phyloP scores from a whole-genome alignment of 2,113 vertebrate genomes.

The Larimichthys polyactis region DNA sequence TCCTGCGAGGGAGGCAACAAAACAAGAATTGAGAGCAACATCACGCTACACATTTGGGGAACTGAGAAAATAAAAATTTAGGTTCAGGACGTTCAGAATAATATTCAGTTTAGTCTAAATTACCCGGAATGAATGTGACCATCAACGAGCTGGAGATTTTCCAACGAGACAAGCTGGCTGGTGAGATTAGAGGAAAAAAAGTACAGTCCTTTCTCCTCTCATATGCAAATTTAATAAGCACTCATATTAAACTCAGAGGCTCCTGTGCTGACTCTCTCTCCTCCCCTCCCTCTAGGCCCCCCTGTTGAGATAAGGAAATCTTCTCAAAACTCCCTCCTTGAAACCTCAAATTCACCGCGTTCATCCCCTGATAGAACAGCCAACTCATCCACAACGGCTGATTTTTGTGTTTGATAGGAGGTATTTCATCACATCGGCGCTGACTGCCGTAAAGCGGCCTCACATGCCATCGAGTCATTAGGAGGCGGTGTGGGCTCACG shows the following conservation, averaged over 20 bases:
- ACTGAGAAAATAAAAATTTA: constrained; percentile 7
- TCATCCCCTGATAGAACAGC: constrained; percentile 14
- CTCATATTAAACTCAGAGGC: constrained; percentile 44
- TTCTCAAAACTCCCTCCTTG: constrained; percentile 35
- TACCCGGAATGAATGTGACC: constrained; percentile 16
- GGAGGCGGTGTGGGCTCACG: not conserved
- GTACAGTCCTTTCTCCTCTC: constrained; percentile 1
- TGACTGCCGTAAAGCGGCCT: not conserved
- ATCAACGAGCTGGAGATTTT: constrained; percentile 27
- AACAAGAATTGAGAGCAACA: constrained; percentile 3
- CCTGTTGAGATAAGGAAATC: constrained; percentile 58
- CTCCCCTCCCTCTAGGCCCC: constrained; percentile 3
- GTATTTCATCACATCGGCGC: not conserved
- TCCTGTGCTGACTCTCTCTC: constrained; percentile 25
- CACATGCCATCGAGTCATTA: not conserved
- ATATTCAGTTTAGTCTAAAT: not conserved
- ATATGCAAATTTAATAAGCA: constrained; percentile 62
- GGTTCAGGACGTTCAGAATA: not conserved
- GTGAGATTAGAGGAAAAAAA: constrained; percentile 21
- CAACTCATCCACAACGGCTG: not conserved
- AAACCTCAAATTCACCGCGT: constrained; percentile 39
- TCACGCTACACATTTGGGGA: not conserved
- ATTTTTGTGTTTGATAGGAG: not conserved
- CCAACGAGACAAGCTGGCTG: constrained; percentile 10
- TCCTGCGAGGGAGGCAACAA: not conserved